These are phyloP conservation scores for Sphyrna mokarran DNA, from an alignment of 2,113 vertebrate species.

Conservation along the genomic window DNA sequence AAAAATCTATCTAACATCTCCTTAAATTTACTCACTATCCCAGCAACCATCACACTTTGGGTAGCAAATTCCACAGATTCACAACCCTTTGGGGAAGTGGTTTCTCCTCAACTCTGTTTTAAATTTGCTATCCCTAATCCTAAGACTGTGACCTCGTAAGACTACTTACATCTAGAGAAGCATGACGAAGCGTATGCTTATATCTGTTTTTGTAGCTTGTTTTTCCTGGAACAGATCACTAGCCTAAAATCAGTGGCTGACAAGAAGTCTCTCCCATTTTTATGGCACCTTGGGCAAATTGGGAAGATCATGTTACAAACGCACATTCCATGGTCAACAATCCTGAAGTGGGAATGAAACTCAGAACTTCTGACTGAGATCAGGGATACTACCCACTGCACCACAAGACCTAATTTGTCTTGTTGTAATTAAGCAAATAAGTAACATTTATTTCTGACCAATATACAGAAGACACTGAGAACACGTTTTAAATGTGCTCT, in stretches of 20 bases:
- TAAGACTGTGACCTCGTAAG: too few species aligned
- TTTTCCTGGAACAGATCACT: neutral
- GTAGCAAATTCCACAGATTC: too few species aligned
- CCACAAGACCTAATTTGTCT: neutral
- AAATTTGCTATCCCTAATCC: too few species aligned
- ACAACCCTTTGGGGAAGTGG: too few species aligned
- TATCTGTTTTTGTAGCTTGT: neutral
- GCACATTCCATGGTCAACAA: neutral
- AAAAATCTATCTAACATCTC: too few species aligned
- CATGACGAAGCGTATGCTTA: neutral
- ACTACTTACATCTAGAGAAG: too few species aligned
- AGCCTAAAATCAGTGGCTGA: neutral
- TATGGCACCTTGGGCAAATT: neutral
- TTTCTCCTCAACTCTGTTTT: too few species aligned
- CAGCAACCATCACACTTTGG: too few species aligned
- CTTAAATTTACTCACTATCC: too few species aligned
- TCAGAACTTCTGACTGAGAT: neutral
- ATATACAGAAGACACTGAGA: neutral
- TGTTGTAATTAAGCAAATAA: neutral
- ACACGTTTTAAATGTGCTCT: neutral
- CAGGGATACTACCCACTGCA: neutral
- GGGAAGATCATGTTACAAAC: neutral
- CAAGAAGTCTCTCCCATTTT: neutral
- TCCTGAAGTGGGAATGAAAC: neutral
- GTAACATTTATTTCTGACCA: neutral